Evolutionary conservation across 2,113 vertebrate genomes (phyloP).

Genomic region (Ictidomys tridecemlineatus): DNA sequence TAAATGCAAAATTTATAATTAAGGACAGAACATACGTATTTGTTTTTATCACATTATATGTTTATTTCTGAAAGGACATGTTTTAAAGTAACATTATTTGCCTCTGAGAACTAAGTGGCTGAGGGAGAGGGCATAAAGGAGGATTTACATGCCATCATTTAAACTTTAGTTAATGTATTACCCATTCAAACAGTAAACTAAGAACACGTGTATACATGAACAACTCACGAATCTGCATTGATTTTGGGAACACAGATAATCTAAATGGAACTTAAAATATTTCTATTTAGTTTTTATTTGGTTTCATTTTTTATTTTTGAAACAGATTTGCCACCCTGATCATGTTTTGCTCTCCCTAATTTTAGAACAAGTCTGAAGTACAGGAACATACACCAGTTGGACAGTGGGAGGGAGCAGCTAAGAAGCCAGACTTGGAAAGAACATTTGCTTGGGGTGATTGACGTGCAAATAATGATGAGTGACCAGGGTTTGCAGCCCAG

Average conservation of each 20-base stretch:
- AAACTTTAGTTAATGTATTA: background rate
- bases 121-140: background rate
- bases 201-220: background rate
- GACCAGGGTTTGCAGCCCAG: background rate
- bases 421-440: slow-evolving; percentile 31
- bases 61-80: background rate
- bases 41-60: slow-evolving; percentile 20
- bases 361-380: slow-evolving; percentile 48
- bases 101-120: background rate
- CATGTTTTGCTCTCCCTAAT: slow-evolving; percentile 55
- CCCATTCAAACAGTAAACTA: background rate
- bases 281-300: background rate
- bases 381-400: background rate
- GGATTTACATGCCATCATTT: background rate
- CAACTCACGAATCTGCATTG: background rate
- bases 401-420: slow-evolving; percentile 44
- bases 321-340: slow-evolving; percentile 24
- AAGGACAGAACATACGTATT: background rate
- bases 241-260: background rate
- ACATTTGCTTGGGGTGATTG: slow-evolving; percentile 18
- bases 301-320: background rate
- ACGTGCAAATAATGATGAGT: background rate
- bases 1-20: background rate
- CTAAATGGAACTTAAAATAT: background rate
- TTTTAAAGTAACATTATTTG: slow-evolving; percentile 6